phyloP scores from a whole-genome alignment of 2,888 invertebrate genomes.

The Scaptomyza flava region DNA sequence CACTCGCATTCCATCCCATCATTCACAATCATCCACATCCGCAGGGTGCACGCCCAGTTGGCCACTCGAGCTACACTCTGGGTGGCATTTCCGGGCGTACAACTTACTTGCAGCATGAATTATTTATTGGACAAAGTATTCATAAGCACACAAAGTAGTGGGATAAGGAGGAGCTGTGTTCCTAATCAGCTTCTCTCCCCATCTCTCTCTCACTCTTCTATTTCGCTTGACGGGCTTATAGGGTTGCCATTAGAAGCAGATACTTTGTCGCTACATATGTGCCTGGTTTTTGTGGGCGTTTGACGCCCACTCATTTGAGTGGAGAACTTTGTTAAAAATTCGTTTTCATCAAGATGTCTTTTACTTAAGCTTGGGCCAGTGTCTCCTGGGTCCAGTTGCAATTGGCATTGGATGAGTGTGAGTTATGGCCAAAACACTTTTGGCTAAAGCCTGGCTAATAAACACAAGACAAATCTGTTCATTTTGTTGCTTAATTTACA shows the following conservation, averaged over 20 bases:
- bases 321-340: conserved; percentile 46
- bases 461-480: conserved; percentile 76
- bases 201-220: background rate
- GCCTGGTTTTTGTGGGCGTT: conserved; percentile 11
- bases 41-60: conserved; percentile 35
- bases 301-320: conserved; percentile 62
- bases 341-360: conserved; percentile 53
- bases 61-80: conserved; percentile 36
- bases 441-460: conserved; percentile 67
- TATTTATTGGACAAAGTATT: conserved; percentile 75
- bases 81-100: conserved; percentile 68
- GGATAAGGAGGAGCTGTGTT: background rate
- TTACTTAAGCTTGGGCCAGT: conserved; percentile 1
- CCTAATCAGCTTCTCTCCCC: conserved; percentile 25
- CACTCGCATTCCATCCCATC: conserved; percentile 31
- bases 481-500: conserved; percentile 78
- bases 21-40: conserved; percentile 48
- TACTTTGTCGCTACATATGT: conserved; percentile 33
- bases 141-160: conserved; percentile 53
- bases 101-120: conserved; percentile 68
- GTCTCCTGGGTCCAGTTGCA: conserved; percentile 36
- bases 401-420: conserved; percentile 30
- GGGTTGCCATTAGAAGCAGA: conserved; percentile 69
- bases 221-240: conserved; percentile 47
- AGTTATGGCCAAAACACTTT: conserved; percentile 46